phyloP scores from a whole-genome alignment of 2,888 invertebrate species.

The Philereme transversata region DNA sequence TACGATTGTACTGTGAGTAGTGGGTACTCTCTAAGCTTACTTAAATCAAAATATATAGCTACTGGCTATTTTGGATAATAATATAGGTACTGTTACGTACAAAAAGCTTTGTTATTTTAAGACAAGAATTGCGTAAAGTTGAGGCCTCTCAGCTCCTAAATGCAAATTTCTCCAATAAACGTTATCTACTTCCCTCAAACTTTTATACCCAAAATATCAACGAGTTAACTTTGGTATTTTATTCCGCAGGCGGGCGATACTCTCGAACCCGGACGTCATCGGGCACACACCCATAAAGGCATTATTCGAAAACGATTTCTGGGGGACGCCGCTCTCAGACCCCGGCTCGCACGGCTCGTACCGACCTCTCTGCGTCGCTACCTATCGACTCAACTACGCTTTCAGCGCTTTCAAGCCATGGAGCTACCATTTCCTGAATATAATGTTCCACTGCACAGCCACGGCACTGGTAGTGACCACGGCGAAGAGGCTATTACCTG shows the following conservation, averaged over 20 bases:
- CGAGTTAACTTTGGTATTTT: conserved; percentile 54
- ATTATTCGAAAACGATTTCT: conserved; percentile 96
- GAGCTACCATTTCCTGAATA: conserved; percentile 94
- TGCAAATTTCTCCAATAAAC: conserved; percentile 29
- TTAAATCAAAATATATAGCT: conserved; percentile 10
- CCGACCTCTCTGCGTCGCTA: conserved; percentile 95
- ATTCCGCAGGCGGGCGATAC: conserved; percentile 94
- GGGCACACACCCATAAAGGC: conserved; percentile 92
- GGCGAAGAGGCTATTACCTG: conserved; percentile 88
- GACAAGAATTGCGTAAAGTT: conserved; percentile 19
- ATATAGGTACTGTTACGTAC: background rate
- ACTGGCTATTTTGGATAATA: background rate
- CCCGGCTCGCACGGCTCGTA: conserved; percentile 98
- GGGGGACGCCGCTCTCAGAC: conserved; percentile 97
- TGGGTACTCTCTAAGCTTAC: background rate
- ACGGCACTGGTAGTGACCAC: conserved; percentile 92
- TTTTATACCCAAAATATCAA: conserved; percentile 25
- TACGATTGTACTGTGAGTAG: no score
- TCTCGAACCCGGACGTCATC: conserved; percentile 96
- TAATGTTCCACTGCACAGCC: conserved; percentile 93
- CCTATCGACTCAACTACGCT: conserved; percentile 93
- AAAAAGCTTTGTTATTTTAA: conserved; percentile 2
- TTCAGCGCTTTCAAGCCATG: conserved; percentile 90
- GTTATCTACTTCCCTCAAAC: conserved; percentile 27
- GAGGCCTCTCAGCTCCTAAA: conserved; percentile 18